A percentile compares a stretch with the other conserved stretches of the same genome.
These are phyloP conservation scores for Scaptomyza flava DNA, from an alignment of 2,888 invertebrate genomes.

Conservation along the genomic window DNA sequence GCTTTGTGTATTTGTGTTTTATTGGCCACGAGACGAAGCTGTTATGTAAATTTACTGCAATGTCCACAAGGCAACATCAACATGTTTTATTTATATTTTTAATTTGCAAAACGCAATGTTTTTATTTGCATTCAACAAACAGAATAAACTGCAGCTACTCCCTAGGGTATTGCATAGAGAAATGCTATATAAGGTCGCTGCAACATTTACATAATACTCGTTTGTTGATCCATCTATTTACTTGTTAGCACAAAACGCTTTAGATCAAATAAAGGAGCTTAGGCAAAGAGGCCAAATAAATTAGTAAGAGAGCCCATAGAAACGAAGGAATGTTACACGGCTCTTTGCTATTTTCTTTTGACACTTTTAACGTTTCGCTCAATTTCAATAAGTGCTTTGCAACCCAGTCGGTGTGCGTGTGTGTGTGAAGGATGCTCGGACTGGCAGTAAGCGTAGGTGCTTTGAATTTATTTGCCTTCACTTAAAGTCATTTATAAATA, in stretches of 20 bases:
- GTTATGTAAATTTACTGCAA: conserved; percentile 45
- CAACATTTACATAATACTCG: conserved; percentile 61
- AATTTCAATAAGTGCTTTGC: conserved; percentile 67
- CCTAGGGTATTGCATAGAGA: conserved; percentile 8
- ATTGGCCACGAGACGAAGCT: conserved; percentile 16
- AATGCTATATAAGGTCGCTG: conserved; percentile 42
- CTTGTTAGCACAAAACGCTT: conserved; percentile 45
- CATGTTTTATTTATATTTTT: conserved; percentile 62
- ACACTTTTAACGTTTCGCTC: conserved; percentile 79
- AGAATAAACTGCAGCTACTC: conserved; percentile 26
- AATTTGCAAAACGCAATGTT: conserved; percentile 53
- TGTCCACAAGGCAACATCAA: conserved; percentile 21
- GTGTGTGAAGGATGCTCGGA: conserved; percentile 27
- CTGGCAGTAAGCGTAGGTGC: conserved; percentile 1
- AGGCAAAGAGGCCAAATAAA: conserved; percentile 34
- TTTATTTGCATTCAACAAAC: conserved; percentile 27
- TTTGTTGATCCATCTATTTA: conserved; percentile 57
- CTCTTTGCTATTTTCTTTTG: conserved; percentile 52
- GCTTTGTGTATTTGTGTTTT: conserved; percentile 13
- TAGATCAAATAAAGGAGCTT: conserved; percentile 59
- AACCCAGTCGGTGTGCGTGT: not conserved
- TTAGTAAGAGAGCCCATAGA: conserved; percentile 29
- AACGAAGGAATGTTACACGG: conserved; percentile 25
- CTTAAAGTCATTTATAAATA: conserved; percentile 47
- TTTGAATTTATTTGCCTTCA: conserved; percentile 40